Evolutionary conservation across 2,888 invertebrate genomes (phyloP), one percentile per base, ranked within the genome.

Genomic region (Metacarcinus magister): DNA sequence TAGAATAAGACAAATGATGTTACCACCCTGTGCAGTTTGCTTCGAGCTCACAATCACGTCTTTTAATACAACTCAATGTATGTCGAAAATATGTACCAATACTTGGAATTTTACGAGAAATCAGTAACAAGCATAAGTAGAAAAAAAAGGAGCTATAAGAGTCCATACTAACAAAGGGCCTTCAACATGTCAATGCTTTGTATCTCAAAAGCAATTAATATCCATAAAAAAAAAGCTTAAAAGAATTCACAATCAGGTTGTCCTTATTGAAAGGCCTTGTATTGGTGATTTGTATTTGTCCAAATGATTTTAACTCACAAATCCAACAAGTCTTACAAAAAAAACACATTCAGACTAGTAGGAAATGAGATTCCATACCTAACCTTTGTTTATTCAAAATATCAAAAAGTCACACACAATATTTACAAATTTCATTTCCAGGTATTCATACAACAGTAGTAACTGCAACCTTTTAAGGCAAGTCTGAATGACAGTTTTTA

Each of bases 1-100:
- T 95, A 95, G 95, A 95, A 95, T 32, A 95, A 95, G 92, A 95
- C 60, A 95, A 95, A 92, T 46, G 44, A 95, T 44, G 95, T 95
- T 95, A 95, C 94, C 94, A 94, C 90, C 94, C 94, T 44, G 54
- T 39, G 39, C 39, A 32, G 16, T 87, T 87, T 32, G 32, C n/a
- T 13, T 87, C 39, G 2, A 75, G 28, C n/a, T 75, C 75, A 75
- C 16, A 67, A 28, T 75, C 75, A 28, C 8, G 28, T 75, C 10
- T 28, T 75, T 28, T 28, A 75, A 28, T 23, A 28, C 75, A 75
- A 75, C 28, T 10, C 28, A 28, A 19, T 19, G 60, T 23, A 60
- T 23, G 5, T 60, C 60, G 23, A 60, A 82, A 7, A n/a, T 28
- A 28, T 2, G 32, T 82, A 28, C n/a, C 28, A n/a, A 32, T 82